Evolutionary conservation across 2,113 vertebrate species (phyloP).

Genomic region (Oreochromis spilurus): DNA sequence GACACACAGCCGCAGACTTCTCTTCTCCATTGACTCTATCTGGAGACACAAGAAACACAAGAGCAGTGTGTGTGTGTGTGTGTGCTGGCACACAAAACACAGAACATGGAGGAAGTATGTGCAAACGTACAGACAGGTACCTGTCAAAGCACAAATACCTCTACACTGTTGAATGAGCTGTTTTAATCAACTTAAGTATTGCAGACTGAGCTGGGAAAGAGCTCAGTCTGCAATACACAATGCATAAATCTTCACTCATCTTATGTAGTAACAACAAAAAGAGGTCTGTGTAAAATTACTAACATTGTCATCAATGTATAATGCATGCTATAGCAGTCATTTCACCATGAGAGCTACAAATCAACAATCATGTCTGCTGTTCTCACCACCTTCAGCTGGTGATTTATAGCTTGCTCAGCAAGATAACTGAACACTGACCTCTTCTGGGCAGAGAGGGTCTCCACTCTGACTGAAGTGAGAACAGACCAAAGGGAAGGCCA

Average conservation of each 20-base stretch:
- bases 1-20: constrained; percentile 77
- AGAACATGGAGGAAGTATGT: neutral
- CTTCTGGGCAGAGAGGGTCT: constrained; percentile 87
- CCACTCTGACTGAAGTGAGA: constrained; percentile 77
- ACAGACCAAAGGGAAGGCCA: constrained; percentile 83
- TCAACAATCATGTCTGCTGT: neutral
- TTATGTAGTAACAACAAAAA: neutral
- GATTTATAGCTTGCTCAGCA: neutral
- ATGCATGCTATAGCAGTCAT: neutral
- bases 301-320: neutral
- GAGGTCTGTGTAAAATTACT: neutral
- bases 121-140: neutral
- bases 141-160: neutral
- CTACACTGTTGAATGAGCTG: neutral
- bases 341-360: neutral
- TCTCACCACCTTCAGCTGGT: neutral
- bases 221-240: neutral
- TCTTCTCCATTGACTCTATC: constrained; percentile 75
- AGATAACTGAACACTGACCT: constrained; percentile 76
- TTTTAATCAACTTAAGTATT: neutral
- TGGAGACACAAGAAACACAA: constrained; percentile 42
- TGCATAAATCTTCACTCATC: fast-evolving
- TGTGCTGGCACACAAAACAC: neutral
- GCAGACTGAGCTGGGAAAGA: neutral
- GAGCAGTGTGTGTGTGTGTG: neutral